A percentile compares a stretch with the other conserved stretches of the same genome.
Conservation (phyloP, 2,797 vertebrate genomes). For the Intellagama lesueurii region DNA sequence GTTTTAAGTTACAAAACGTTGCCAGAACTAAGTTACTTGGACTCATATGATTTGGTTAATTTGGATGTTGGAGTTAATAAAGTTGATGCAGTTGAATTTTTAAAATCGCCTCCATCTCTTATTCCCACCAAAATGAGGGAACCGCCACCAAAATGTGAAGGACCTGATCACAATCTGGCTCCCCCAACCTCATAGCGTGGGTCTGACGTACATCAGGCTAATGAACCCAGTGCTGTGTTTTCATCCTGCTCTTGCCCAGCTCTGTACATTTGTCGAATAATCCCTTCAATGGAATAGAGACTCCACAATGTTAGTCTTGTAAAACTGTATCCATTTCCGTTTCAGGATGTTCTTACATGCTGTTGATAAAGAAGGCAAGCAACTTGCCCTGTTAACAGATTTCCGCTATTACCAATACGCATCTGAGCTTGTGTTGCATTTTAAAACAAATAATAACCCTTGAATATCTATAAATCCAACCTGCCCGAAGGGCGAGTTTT, state of each 20-base stretch:
- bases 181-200: not conserved
- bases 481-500: constrained; percentile 8
- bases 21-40: too few relatives aligned
- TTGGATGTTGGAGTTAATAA: too few relatives aligned
- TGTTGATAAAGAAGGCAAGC: not conserved
- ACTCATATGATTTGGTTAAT: too few relatives aligned
- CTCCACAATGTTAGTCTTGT: not conserved
- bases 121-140: too few relatives aligned
- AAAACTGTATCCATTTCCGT: not conserved
- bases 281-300: not conserved
- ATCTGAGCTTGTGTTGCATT: not conserved
- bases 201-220: not conserved
- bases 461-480: constrained; percentile 9
- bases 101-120: too few relatives aligned
- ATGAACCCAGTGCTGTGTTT: not conserved
- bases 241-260: not conserved
- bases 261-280: not conserved
- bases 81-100: too few relatives aligned
- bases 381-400: not conserved
- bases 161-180: too few relatives aligned
- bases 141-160: too few relatives aligned
- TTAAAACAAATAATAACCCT: not conserved
- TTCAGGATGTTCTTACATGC: not conserved
- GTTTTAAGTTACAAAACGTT: too few relatives aligned
- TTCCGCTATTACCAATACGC: not conserved